A percentile compares a stretch with the other conserved stretches of the same genome.
phyloP scores from a whole-genome alignment of 2,888 invertebrate genomes.

The Caenorhabditis sinica region DNA sequence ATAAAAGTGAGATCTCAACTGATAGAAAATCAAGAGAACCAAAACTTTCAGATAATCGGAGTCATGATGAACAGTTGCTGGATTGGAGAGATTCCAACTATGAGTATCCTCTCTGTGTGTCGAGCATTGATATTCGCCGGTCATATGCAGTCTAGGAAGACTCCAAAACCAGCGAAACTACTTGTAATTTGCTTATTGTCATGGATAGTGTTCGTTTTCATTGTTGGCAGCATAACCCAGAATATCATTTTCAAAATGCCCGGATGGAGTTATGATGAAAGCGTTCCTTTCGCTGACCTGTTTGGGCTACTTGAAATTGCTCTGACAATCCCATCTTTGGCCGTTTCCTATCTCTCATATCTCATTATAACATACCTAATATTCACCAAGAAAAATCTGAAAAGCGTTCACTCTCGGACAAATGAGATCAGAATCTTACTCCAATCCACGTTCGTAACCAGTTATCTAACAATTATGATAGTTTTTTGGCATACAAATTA shows the following conservation, averaged over 20 bases:
- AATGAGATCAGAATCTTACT: slow-evolving; percentile 36
- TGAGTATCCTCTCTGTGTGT: slow-evolving; percentile 31
- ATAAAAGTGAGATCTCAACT: slow-evolving; percentile 23
- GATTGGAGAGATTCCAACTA: slow-evolving; percentile 36
- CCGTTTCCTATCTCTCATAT: slow-evolving; percentile 37
- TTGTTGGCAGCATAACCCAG: slow-evolving; percentile 14
- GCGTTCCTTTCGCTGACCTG: neutral
- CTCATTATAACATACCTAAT: slow-evolving; percentile 23
- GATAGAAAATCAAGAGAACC: neutral
- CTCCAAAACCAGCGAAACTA: neutral
- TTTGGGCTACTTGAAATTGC: slow-evolving; percentile 17
- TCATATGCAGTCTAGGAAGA: neutral
- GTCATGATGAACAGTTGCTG: slow-evolving; percentile 35
- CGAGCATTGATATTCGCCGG: slow-evolving; percentile 20
- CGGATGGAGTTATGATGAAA: slow-evolving; percentile 30
- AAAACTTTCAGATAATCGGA: slow-evolving; percentile 24
- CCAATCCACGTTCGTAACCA: slow-evolving; percentile 45
- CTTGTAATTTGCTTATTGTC: neutral
- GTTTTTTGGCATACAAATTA: slow-evolving; percentile 34
- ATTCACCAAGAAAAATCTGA: neutral
- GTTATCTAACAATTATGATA: slow-evolving; percentile 37
- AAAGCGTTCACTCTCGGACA: neutral
- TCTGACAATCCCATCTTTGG: slow-evolving; percentile 45
- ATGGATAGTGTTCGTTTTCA: slow-evolving; percentile 15
- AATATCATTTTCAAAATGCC: slow-evolving; percentile 16